phyloP scores from a whole-genome alignment of 2,888 invertebrate genomes.

The Lapara coniferarum region DNA sequence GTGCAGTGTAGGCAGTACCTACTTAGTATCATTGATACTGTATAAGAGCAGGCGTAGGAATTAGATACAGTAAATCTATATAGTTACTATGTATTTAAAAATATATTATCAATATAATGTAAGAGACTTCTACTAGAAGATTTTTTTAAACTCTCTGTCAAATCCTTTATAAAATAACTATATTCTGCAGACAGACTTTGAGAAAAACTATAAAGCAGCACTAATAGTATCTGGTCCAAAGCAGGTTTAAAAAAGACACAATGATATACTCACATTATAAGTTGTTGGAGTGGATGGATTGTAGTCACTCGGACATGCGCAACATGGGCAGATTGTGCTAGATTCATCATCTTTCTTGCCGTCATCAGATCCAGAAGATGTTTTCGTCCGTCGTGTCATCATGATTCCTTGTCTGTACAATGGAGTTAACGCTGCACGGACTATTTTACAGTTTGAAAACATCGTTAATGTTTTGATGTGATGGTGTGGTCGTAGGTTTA shows the following conservation, averaged over 20 bases:
- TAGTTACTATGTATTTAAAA: too few species aligned
- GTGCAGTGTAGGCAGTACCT: too few species aligned
- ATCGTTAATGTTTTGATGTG: neutral
- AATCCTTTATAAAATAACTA: too few species aligned
- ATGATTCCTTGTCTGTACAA: neutral
- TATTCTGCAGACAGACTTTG: too few species aligned
- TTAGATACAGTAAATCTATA: too few species aligned
- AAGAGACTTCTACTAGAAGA: too few species aligned
- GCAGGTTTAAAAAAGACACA: neutral
- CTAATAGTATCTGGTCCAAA: too few species aligned
- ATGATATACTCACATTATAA: constrained; percentile 49
- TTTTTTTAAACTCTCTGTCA: too few species aligned
- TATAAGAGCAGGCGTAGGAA: too few species aligned
- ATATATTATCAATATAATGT: too few species aligned
- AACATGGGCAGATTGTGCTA: constrained; percentile 20
- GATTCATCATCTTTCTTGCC: constrained; percentile 22
- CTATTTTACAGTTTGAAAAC: constrained; percentile 10
- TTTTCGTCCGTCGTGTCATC: neutral
- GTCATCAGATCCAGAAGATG: constrained; percentile 21
- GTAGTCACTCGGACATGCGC: constrained; percentile 29
- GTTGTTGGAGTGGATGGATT: constrained; percentile 38
- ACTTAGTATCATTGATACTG: too few species aligned
- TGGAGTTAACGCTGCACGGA: neutral
- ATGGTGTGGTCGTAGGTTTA: neutral
- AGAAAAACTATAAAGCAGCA: too few species aligned